Evolutionary conservation across 2,113 vertebrate species (phyloP), one percentile per base, ranked within the genome.

Genomic region (Mirounga angustirostris): DNA sequence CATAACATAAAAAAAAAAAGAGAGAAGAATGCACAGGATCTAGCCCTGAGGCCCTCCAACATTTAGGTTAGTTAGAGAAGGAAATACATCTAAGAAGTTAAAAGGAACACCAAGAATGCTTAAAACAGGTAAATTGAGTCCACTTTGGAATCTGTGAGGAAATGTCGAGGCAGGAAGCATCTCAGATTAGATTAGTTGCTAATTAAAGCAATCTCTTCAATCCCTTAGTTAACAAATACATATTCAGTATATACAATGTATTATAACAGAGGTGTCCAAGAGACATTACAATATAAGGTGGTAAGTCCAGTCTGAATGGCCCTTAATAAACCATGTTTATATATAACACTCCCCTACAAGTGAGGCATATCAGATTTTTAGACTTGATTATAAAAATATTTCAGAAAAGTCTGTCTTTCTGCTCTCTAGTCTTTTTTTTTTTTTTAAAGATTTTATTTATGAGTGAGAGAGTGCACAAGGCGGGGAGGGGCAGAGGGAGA

Each of bases 161-260:
- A n/a, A 82, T 22, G 15, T 91, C 36, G 21, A 50, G 5, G 8
- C 33, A 59, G 19, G 61, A 59, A 69, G 8, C 52, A 65, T 61
- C 15, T 92, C 26, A 94, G n/a, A 56, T 43, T 87, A 67, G 36
- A 33, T 78, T 50, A 63, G 19, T 36, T 95, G 61, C 61, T 92
- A 61, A 92, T 63, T 83, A 79, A 94, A 87, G 59, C 40, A 82
- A n/a, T 93, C 28, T 92, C 28, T 94, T 91, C 14, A 50, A 14
- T 79, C 54, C 52, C 28, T 94, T 88, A 83, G 52, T 74, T 26
- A 91, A 82, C 40, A 97, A 58, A 84, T 78, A 71, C 22, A 73
- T 82, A 65, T 58, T 56, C 1, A 36, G 13, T 71, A 5, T 82
- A 50, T 58, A 46, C 3, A 36, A 13, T 79, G 11, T 69, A 58